Evolutionary conservation across 2,113 vertebrate genomes (phyloP), one percentile per base, ranked within the genome.

Genomic region (Rhabdornis inornatus): DNA sequence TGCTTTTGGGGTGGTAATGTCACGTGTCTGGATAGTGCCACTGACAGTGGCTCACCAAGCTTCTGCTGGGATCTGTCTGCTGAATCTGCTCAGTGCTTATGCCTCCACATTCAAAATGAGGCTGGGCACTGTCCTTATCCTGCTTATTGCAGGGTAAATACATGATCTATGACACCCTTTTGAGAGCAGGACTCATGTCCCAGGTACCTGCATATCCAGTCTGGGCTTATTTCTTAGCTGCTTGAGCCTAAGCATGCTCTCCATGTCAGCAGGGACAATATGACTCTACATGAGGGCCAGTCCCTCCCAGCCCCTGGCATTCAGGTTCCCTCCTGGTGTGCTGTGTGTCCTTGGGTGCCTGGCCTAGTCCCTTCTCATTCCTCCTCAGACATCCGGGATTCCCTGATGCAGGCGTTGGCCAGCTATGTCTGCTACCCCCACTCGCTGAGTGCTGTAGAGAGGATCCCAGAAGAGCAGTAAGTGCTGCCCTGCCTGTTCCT

Each of bases 371-470:
- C 9, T 88, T 92, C 47, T 95, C 37, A 35, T 96, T 95, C 78
- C 59, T 75, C 91, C 52, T 70, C 97, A 99, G 99, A 99, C 95
- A 99, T 99, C 97, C 99, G 99, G 91, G 99, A 99, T 96, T 99
- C 99, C 8, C 97, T 99, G 97, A 99, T 99, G 99, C 99, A 99
- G 97, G 99, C 99, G 0, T 96, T 99, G 86, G 99, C 99, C 97
- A 99, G 99, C 97, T 99, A 99, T 0, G 99, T 99, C 87, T 99
- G 99, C 96, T 99, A 99, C 97, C 99, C 99, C 50, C 99, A 99
- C 97, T 99, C 99, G 7, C 98, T 99, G 87, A 98, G 98, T 94
- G 99, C 99, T 0, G 99, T 99, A 56, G 99, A 99, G 98, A 98
- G 99, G 95, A 99, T 99, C 96, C 98, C 99, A 10, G 99, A 99